Evolutionary conservation across 2,797 vertebrate species (phyloP).

Genomic region (Linurgus olivaceus): DNA sequence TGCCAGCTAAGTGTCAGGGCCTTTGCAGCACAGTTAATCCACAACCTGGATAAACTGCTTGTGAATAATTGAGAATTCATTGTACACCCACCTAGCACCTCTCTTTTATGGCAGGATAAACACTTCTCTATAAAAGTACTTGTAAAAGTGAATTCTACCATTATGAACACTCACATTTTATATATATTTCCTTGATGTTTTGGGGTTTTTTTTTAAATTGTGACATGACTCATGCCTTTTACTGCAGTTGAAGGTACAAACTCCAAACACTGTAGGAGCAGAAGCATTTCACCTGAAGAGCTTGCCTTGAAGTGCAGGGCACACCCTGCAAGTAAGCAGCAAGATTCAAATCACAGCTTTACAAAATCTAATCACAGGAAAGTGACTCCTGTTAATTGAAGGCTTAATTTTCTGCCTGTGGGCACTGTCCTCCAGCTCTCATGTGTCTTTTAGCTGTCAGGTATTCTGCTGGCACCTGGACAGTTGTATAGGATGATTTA

Average conservation of each 20-base stretch:
- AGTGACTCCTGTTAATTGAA: background rate
- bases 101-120: constrained; percentile 40
- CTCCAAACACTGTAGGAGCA: background rate
- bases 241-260: constrained; percentile 20
- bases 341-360: background rate
- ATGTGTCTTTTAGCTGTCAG: background rate
- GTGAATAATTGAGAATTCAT: constrained; percentile 4
- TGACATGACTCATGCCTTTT: constrained; percentile 33
- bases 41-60: background rate
- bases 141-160: background rate
- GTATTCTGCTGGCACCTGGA: background rate
- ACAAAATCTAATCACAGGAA: background rate
- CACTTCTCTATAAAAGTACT: background rate
- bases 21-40: constrained; percentile 17
- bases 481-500: background rate
- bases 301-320: background rate
- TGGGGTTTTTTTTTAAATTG: background rate
- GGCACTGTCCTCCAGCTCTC: background rate
- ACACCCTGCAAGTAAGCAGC: background rate
- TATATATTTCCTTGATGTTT: constrained; percentile 2
- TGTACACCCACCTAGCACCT: constrained; percentile 11
- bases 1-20: constrained; percentile 39
- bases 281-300: background rate
- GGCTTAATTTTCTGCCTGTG: background rate
- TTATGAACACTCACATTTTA: background rate